Evolutionary conservation across 2,113 vertebrate genomes (phyloP), one percentile per base, ranked within the genome.

Genomic region (Nothobranchius kuhntae): DNA sequence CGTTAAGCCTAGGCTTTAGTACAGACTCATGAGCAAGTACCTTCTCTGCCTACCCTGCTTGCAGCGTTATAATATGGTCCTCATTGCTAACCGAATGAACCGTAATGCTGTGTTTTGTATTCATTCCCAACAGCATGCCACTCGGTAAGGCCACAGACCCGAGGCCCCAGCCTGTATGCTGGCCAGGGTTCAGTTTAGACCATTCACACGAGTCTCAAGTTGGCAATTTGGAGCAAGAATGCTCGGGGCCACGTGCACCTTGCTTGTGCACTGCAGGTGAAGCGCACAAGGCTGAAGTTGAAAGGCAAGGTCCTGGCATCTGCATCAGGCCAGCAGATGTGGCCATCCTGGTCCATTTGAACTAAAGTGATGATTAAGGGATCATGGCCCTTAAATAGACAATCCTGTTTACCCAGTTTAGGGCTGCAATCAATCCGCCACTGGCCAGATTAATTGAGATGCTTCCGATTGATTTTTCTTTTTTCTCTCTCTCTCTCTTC

Each of bases 391-490:
- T 86, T 90, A 92, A 92, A 93, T 89, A 91, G 93, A 92, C 86
- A 92, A 85, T 79, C 90, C 89, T 90, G 87, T 91, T 91, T 93
- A 92, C 93, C 93, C 92, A 92, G 92, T 92, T 93, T 92, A 92
- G 91, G 88, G 83, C 88, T 81, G 89, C 90, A 89, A 93, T 93
- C 93, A 92, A 90, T 93, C 92, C 92, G 81, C 82, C 90, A 89
- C 91, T 77, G 47, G 68, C 75, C 88, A 93, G 94, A 94, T 93
- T 93, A 91, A 94, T 90, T 93, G 94, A 95, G 93, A 93, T 90
- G 90, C 91, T 91, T 85, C 83, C 80, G 80, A 92, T 93, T 86
- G 91, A 94, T 94, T 93, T 85, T 85, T 35, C 65, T 71, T 75
- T 80, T 62, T 54, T 30, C 30, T 30, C 30, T 1, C 30, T 30